A percentile compares a stretch with the other conserved stretches of the same genome.
Conservation (phyloP, 1,140 invertebrate species). For the Drosophila albomicans region DNA sequence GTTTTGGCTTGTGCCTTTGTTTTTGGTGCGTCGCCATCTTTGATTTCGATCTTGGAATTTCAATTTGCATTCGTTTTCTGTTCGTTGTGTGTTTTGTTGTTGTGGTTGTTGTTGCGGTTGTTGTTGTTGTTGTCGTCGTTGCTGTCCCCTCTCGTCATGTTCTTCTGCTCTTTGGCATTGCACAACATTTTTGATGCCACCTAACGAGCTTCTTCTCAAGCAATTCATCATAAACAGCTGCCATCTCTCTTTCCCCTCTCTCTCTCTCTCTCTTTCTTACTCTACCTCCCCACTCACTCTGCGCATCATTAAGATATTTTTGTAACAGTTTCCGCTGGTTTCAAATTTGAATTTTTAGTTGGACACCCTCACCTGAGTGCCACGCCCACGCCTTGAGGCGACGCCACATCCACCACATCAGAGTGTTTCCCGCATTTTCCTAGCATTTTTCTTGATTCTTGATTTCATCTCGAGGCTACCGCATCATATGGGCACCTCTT, state of each 20-base stretch:
- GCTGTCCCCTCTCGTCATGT: not conserved
- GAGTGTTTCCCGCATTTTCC: not conserved
- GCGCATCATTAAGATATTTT: conserved; percentile 43
- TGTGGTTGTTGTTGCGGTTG: conserved; percentile 20
- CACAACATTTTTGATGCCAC: conserved; percentile 33
- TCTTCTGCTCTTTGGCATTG: conserved; percentile 27
- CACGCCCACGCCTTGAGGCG: not conserved
- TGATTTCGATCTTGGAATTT: conserved; percentile 77
- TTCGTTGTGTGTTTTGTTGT: conserved; percentile 34
- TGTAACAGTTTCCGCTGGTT: conserved; percentile 37
- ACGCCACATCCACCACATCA: too few relatives aligned
- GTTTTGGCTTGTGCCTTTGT: conserved; percentile 58
- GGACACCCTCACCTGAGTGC: conserved; percentile 3
- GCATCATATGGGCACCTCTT: conserved; percentile 53
- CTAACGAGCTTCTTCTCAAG: conserved; percentile 56
- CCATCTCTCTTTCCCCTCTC: not conserved
- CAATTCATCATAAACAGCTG: conserved; percentile 69
- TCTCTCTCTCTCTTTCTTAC: not conserved
- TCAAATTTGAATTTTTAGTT: conserved; percentile 13
- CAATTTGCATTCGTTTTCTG: conserved; percentile 65
- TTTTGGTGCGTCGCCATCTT: conserved; percentile 48
- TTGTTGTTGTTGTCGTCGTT: not conserved
- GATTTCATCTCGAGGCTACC: conserved; percentile 7
- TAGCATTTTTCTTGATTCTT: not conserved
- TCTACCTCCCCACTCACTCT: not conserved